These are phyloP conservation scores for Cacoxenus indagator DNA, from an alignment of 2,888 invertebrate genomes.

Conservation along the genomic window DNA sequence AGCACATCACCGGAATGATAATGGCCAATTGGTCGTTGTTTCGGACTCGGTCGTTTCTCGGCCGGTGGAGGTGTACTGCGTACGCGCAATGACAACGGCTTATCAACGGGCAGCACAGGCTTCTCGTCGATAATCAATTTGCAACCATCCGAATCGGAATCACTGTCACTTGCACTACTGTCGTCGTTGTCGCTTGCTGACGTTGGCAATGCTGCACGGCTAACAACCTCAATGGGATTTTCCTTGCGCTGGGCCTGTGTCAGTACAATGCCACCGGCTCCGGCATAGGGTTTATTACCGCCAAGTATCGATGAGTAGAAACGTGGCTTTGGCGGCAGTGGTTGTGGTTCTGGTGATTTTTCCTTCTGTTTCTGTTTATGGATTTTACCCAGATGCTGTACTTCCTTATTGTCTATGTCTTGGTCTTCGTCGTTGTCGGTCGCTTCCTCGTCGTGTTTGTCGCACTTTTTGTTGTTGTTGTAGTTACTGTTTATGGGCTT, in stretches of 20 bases:
- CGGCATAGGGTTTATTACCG: conserved; percentile 85
- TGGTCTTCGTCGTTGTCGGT: conserved; percentile 3
- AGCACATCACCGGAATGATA: conserved; percentile 68
- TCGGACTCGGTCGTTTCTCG: conserved; percentile 71
- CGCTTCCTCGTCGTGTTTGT: not conserved
- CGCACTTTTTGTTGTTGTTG: conserved; percentile 26
- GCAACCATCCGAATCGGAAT: conserved; percentile 72
- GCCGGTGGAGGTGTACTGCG: conserved; percentile 72
- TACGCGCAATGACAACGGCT: conserved; percentile 75
- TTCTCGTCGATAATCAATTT: conserved; percentile 77
- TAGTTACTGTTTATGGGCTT: conserved; percentile 21
- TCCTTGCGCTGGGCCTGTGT: conserved; percentile 87
- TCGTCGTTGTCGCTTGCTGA: conserved; percentile 17
- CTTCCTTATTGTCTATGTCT: not conserved
- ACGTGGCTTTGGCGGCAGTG: conserved; percentile 71
- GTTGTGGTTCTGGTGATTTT: conserved; percentile 33
- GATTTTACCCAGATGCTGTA: conserved; percentile 18
- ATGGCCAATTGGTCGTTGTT: not conserved
- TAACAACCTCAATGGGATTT: conserved; percentile 72
- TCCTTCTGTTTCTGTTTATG: not conserved
- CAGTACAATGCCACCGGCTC: conserved; percentile 85
- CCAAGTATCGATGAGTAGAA: conserved; percentile 87
- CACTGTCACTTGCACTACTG: conserved; percentile 40
- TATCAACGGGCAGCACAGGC: conserved; percentile 75
- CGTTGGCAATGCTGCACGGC: conserved; percentile 62